A percentile compares a stretch with the other conserved stretches of the same genome.
Conservation (phyloP, 2,113 vertebrate species). For the Urocolius indicus region DNA sequence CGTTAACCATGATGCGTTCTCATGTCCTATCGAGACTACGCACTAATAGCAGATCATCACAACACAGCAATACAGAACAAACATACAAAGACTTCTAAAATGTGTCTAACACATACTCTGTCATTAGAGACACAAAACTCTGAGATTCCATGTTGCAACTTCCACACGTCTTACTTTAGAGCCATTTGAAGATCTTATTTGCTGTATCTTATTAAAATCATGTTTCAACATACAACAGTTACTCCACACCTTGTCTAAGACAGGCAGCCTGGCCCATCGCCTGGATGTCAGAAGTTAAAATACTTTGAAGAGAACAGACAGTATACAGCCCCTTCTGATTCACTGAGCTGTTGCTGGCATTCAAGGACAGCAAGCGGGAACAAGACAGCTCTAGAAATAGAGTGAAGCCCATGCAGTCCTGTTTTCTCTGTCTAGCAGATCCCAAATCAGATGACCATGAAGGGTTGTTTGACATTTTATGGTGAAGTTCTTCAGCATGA, state of each 20-base stretch:
- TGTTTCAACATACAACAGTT: neutral
- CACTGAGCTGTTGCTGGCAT: neutral
- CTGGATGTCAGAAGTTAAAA: neutral
- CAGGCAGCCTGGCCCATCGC: neutral
- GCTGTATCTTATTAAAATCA: neutral
- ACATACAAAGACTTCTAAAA: neutral
- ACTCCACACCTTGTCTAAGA: neutral
- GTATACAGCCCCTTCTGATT: neutral
- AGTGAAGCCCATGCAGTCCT: neutral
- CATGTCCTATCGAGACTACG: neutral
- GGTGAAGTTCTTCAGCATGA: neutral
- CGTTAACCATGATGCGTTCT: fast-evolving
- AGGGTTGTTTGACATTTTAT: neutral
- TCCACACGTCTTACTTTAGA: neutral
- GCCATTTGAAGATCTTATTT: neutral
- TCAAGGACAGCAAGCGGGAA: neutral
- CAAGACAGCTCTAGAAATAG: neutral
- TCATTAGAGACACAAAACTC: neutral
- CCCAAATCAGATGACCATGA: neutral
- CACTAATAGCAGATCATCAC: neutral
- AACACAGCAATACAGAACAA: neutral
- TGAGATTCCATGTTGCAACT: neutral
- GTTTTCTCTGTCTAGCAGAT: neutral
- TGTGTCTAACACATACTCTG: neutral
- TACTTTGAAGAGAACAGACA: neutral